phyloP scores from a whole-genome alignment of 2,888 invertebrate genomes.

The Panopea generosa region DNA sequence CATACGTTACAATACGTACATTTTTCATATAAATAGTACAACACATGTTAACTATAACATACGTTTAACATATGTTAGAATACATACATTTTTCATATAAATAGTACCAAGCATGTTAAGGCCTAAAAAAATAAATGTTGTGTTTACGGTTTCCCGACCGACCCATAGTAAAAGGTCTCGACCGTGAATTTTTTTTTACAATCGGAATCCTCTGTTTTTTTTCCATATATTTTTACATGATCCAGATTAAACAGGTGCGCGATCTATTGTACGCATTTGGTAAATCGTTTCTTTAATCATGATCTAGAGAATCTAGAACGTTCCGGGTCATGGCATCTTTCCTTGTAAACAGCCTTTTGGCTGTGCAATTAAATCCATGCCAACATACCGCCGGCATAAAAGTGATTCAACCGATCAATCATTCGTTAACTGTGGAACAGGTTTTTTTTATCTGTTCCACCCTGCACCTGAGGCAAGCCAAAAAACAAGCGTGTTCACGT shows the following conservation, averaged over 20 bases:
- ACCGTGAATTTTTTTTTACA: background rate
- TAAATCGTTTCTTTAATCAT: conserved; percentile 3
- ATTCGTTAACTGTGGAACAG: conserved; percentile 1
- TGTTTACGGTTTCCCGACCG: too few species aligned
- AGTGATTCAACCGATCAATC: too few species aligned
- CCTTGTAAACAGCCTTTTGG: conserved; percentile 3
- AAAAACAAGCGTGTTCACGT: conserved; percentile 3
- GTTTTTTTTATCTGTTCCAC: conserved; percentile 2
- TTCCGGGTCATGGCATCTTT: conserved; percentile 2
- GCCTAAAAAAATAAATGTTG: too few species aligned
- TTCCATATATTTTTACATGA: conserved; percentile 1
- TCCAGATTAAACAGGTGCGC: conserved; percentile 3
- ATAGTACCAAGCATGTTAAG: too few species aligned
- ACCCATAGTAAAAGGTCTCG: too few species aligned
- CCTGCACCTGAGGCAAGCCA: conserved; percentile 2
- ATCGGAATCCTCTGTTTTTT: conserved; percentile 2
- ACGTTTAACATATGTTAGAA: too few species aligned
- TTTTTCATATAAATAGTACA: too few species aligned
- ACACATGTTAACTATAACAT: too few species aligned
- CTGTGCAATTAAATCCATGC: conserved; percentile 2
- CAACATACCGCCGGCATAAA: conserved; percentile 2
- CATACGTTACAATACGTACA: too few species aligned
- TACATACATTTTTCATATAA: too few species aligned
- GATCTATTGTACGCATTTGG: conserved; percentile 3
- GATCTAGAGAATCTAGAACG: conserved; percentile 3